Conservation (phyloP, 35 echinoderm and acorn worm species). For the Heliocidaris erythrogramma region DNA sequence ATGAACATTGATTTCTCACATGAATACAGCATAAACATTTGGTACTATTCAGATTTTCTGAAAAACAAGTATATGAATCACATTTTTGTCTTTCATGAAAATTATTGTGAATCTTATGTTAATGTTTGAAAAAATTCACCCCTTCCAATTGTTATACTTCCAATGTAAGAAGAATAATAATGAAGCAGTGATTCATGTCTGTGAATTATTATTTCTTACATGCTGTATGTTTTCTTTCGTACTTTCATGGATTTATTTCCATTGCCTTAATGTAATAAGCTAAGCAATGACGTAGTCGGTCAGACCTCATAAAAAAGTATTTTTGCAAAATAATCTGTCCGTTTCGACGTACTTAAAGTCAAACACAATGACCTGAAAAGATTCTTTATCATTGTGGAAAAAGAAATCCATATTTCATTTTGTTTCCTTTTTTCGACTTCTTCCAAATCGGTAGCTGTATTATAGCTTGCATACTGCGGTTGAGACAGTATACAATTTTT, state of each 20-base stretch:
- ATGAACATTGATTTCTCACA: background rate
- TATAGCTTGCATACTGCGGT: background rate
- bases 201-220: too few relatives aligned
- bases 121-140: too few relatives aligned
- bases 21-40: background rate
- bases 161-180: too few relatives aligned
- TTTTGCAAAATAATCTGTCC: background rate
- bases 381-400: background rate
- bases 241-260: too few relatives aligned
- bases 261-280: too few relatives aligned
- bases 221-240: too few relatives aligned
- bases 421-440: background rate
- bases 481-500: background rate
- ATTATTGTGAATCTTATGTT: too few relatives aligned
- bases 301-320: background rate
- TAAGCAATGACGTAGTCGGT: background rate
- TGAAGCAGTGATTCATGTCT: too few relatives aligned
- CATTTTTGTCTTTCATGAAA: background rate
- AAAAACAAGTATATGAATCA: background rate
- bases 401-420: background rate
- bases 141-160: too few relatives aligned
- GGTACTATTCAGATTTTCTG: background rate
- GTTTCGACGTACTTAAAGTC: background rate
- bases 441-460: background rate
- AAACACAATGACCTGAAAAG: constrained; percentile 2